Base-by-base conservation (phyloP, 2,113 vertebrate species). In the Astatotilapia flaviijosephi region DNA sequence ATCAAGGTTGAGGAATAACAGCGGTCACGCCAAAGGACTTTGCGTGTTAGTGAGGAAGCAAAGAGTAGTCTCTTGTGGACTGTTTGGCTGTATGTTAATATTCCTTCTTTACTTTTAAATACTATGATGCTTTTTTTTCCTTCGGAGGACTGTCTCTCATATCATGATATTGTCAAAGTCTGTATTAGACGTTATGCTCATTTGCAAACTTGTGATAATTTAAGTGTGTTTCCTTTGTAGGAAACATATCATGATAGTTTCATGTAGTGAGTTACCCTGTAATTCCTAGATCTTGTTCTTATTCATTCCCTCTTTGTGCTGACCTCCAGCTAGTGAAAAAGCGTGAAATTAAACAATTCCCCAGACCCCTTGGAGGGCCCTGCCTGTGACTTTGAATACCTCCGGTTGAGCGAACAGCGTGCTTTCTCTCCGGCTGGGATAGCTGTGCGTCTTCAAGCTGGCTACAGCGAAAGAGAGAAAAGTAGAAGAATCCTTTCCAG, bases 301-400 rank as follows among this genome's bases (percentile, higher is more conserved):
- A 70, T 89, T 56, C 83, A 83, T 88, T 79, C 31, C 83, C 40
- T 83, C 68, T 87, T 81, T 90, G 88, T 90, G 87, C 88, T 95
- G 88, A 91, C 91, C 89, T 90, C 55, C 60, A 87, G 85, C 88
- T 75, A 91, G 90, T 92, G 87, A 89, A 91, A 92, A 89, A 90
- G 92, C 83, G 49, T 94, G 92, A 93, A 93, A 93, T 92, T 77
- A 91, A 93, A 91, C 88, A 91, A 88, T 83, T 93, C 85, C 89
- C 91, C 47, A 79, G 81, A 88, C 86, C 83, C 45, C 87, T 91
- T 33, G 8, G 80, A 85, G 90, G 89, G 70, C 55, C 28, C 31
- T 55, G 73, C 83, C 77, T 93, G 84, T 85, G 86, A 93, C 91
- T 87, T 83, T 83, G 82, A 84, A 83, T 88, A 85, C 84, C 86